Percentiles rank a stretch among this genome's conserved stretches.
Evolutionary conservation across 2,888 invertebrate genomes (phyloP).

Genomic region (Callimorpha dominula): DNA sequence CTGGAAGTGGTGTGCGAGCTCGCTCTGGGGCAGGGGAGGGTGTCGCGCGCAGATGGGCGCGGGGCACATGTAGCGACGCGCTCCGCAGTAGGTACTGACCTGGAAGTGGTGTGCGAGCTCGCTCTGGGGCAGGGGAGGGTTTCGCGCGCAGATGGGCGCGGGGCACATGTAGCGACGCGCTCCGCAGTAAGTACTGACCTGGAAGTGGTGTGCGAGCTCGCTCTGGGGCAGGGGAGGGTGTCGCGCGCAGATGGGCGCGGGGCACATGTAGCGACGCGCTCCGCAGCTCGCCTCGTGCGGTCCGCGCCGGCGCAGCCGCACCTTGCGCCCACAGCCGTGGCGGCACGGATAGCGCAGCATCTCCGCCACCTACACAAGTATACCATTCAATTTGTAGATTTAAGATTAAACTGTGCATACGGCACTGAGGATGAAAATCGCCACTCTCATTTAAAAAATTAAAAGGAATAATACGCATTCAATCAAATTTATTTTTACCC

Average conservation of each 20-base stretch:
- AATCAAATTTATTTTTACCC: too few species aligned
- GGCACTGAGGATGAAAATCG: too few species aligned
- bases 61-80: too few species aligned
- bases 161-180: constrained; percentile 70
- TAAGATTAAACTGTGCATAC: background rate
- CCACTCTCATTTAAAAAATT: too few species aligned
- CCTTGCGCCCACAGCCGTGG: constrained; percentile 81
- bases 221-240: constrained; percentile 57
- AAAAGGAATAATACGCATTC: too few species aligned
- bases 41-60: too few species aligned
- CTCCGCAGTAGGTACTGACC: too few species aligned
- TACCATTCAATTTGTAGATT: background rate
- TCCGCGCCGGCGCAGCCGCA: constrained; percentile 75
- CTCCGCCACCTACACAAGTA: constrained; percentile 76
- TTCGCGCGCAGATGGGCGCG: constrained; percentile 20
- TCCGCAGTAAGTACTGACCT: constrained; percentile 38
- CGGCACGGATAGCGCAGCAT: constrained; percentile 85
- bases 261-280: constrained; percentile 81
- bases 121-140: constrained; percentile 41
- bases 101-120: constrained; percentile 8
- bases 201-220: constrained; percentile 61
- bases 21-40: constrained; percentile 43
- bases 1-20: background rate
- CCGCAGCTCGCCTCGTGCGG: constrained; percentile 82
- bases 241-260: constrained; percentile 71